A percentile compares a stretch with the other conserved stretches of the same genome.
Evolutionary conservation across 2,888 invertebrate genomes (phyloP).

Genomic region (Netelia virgata): DNA sequence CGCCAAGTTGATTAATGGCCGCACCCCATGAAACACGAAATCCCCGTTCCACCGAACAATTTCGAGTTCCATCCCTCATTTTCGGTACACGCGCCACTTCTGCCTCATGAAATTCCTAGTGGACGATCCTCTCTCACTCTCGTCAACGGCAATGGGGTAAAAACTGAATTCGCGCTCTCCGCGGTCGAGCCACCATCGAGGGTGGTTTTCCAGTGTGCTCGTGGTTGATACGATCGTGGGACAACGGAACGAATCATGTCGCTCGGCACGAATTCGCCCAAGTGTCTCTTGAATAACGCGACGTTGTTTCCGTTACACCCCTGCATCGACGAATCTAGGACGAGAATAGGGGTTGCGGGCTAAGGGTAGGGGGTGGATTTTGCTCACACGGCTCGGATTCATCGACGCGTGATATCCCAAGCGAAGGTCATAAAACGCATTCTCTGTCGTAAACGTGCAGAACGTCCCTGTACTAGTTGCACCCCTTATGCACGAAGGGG

Average conservation of each 20-base stretch:
- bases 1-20: conserved; percentile 41
- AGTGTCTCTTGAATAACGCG: conserved; percentile 30
- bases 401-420: conserved; percentile 13
- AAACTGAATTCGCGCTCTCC: conserved; percentile 4
- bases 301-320: background rate
- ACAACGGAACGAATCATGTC: background rate
- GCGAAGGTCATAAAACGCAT: conserved; percentile 46
- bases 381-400: conserved; percentile 12
- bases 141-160: background rate
- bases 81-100: conserved; percentile 9
- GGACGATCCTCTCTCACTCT: conserved; percentile 11
- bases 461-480: conserved; percentile 26
- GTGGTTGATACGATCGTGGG: background rate
- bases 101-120: conserved; percentile 44
- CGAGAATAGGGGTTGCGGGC: background rate
- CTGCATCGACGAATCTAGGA: background rate
- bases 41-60: background rate
- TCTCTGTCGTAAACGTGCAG: conserved; percentile 41
- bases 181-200: background rate
- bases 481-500: no score
- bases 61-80: no score
- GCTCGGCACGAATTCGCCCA: conserved; percentile 22
- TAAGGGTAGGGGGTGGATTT: background rate
- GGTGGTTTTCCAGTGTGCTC: conserved; percentile 9
- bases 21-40: background rate